Percentiles rank a stretch among this genome's conserved stretches.
Conservation (phyloP, 2,888 invertebrate species). For the Tanypteryx hageni region DNA sequence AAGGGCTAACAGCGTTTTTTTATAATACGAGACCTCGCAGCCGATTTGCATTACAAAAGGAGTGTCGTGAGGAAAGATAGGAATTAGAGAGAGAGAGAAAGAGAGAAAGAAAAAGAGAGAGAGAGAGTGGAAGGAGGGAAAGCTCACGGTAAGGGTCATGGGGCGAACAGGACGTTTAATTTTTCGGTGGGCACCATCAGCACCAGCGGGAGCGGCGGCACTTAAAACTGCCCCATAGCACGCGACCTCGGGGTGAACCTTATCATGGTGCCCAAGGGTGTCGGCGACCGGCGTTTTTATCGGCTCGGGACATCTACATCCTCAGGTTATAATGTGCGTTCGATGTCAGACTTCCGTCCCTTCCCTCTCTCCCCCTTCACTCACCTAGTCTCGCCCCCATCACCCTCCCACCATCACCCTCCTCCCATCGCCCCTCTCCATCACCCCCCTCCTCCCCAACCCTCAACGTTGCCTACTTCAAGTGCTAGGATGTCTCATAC, state of each 20-base stretch:
- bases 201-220: background rate
- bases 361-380: background rate
- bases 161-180: background rate
- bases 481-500: background rate
- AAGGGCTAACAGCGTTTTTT: background rate
- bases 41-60: conserved; percentile 14
- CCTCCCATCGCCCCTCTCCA: background rate
- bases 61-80: background rate
- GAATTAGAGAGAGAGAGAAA: too few species aligned
- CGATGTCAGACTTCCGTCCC: conserved; percentile 54
- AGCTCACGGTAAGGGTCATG: background rate
- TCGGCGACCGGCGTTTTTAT: conserved; percentile 34
- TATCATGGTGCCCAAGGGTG: conserved; percentile 47
- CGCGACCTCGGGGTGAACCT: conserved; percentile 28
- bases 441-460: background rate
- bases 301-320: conserved; percentile 54
- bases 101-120: too few species aligned
- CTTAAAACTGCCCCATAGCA: conserved; percentile 29
- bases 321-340: conserved; percentile 59
- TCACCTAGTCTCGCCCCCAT: background rate
- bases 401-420: too few species aligned
- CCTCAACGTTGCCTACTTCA: background rate
- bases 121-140: too few species aligned
- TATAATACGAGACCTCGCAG: background rate
- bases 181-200: conserved; percentile 20